A percentile compares a stretch with the other conserved stretches of the same genome.
phyloP scores from a whole-genome alignment of 1,140 invertebrate species.

The Diploscapter pachys region DNA sequence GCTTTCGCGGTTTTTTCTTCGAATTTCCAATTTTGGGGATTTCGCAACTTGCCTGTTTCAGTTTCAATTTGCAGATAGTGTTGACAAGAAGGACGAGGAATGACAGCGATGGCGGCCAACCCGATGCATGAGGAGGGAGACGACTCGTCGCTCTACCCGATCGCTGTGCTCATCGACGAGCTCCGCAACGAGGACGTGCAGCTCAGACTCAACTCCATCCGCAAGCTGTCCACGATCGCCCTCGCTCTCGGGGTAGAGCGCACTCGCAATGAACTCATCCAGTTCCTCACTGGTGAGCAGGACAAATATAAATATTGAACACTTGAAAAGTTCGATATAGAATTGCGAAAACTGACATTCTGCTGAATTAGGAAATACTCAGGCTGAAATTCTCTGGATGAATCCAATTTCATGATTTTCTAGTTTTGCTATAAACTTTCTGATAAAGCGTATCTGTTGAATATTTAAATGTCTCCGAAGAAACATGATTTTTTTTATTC shows the following conservation, averaged over 20 bases:
- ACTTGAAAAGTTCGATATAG: slow-evolving; percentile 18
- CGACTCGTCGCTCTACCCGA: slow-evolving; percentile 90
- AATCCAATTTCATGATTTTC: too few species aligned
- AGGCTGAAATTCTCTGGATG: too few species aligned
- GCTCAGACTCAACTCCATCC: slow-evolving; percentile 92
- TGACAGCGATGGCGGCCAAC: slow-evolving; percentile 26
- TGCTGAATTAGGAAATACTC: too few species aligned
- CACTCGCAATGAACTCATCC: slow-evolving; percentile 91
- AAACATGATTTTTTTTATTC: slow-evolving; percentile 27
- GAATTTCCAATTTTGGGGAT: too few species aligned
- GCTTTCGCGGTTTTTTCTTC: too few species aligned
- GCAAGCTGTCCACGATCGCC: slow-evolving; percentile 96
- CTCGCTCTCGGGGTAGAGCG: slow-evolving; percentile 92
- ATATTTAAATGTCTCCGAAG: too few species aligned
- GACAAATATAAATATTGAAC: slow-evolving; percentile 8
- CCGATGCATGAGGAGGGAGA: slow-evolving; percentile 70
- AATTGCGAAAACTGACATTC: background rate
- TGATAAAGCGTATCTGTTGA: too few species aligned
- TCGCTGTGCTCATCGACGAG: slow-evolving; percentile 98
- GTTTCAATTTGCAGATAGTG: too few species aligned
- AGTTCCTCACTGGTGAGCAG: slow-evolving; percentile 77
- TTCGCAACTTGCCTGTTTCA: too few species aligned
- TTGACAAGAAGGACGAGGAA: too few species aligned
- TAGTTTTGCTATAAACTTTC: too few species aligned
- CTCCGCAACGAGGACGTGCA: slow-evolving; percentile 98